Evolutionary conservation across 2,888 invertebrate species (phyloP).

Genomic region (Pollenia griseotomentosa): DNA sequence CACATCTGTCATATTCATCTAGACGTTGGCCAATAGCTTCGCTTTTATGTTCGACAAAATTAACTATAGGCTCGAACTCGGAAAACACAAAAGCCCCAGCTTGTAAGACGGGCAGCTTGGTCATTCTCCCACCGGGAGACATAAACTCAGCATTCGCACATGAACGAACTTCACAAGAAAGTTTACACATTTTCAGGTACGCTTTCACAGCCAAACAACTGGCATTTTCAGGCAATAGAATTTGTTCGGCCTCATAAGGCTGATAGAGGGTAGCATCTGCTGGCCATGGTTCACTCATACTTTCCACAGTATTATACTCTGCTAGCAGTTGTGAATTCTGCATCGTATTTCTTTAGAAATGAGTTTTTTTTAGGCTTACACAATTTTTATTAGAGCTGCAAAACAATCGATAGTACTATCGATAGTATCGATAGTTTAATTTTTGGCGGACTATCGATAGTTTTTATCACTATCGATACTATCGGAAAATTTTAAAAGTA

Average conservation of each 20-base stretch:
- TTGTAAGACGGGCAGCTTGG: constrained; percentile 94
- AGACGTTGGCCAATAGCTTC: constrained; percentile 90
- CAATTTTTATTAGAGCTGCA: constrained; percentile 13
- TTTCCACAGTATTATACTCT: constrained; percentile 80
- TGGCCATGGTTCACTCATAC: constrained; percentile 94
- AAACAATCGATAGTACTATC: too few species aligned
- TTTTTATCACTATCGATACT: too few species aligned
- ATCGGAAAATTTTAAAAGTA: too few species aligned
- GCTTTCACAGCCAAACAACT: constrained; percentile 97
- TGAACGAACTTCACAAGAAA: constrained; percentile 92
- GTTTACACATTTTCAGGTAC: constrained; percentile 95
- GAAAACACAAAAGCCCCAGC: constrained; percentile 95
- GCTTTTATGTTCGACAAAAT: constrained; percentile 94
- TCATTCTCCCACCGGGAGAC: constrained; percentile 93
- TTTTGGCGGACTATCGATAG: too few species aligned
- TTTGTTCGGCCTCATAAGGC: constrained; percentile 96
- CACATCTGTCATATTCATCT: constrained; percentile 91
- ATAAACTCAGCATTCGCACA: constrained; percentile 97
- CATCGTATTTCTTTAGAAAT: constrained; percentile 75
- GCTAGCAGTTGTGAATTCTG: constrained; percentile 78
- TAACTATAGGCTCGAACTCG: constrained; percentile 96
- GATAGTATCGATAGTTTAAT: too few species aligned
- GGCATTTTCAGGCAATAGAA: constrained; percentile 96
- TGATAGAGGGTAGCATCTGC: constrained; percentile 94
- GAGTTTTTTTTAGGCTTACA: constrained; percentile 45